Conservation (phyloP, 2,113 vertebrate genomes). For the Otocyon megalotis region DNA sequence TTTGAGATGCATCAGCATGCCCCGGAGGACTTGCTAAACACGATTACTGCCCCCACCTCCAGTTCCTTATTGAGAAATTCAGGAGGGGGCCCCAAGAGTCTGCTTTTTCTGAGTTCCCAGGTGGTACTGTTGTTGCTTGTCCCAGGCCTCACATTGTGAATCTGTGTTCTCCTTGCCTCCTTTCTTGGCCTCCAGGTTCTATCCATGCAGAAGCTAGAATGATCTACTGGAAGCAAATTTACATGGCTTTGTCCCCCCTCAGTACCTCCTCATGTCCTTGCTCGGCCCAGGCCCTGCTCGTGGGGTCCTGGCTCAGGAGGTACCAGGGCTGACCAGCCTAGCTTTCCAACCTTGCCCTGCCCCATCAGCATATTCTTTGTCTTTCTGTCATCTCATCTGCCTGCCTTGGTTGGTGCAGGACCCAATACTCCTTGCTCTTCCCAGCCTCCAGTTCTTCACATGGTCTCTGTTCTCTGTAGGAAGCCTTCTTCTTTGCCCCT, state of each 20-base stretch:
- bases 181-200: not conserved
- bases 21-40: not conserved
- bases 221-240: not conserved
- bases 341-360: not conserved
- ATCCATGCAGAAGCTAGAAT: not conserved
- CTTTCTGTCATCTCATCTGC: not conserved
- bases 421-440: not conserved
- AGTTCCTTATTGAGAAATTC: not conserved
- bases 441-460: not conserved
- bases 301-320: accelerated
- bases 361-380: too few species aligned
- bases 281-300: not conserved
- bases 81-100: not conserved
- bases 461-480: not conserved
- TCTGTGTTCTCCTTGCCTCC: not conserved
- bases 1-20: not conserved
- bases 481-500: not conserved
- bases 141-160: not conserved
- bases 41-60: accelerated
- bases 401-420: accelerated
- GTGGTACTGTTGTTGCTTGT: not conserved
- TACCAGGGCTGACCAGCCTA: accelerated
- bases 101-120: not conserved
- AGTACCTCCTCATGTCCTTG: not conserved
- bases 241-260: not conserved